These are phyloP conservation scores for Agrotis ipsilon DNA, from an alignment of 2,888 invertebrate genomes.

Conservation along the genomic window DNA sequence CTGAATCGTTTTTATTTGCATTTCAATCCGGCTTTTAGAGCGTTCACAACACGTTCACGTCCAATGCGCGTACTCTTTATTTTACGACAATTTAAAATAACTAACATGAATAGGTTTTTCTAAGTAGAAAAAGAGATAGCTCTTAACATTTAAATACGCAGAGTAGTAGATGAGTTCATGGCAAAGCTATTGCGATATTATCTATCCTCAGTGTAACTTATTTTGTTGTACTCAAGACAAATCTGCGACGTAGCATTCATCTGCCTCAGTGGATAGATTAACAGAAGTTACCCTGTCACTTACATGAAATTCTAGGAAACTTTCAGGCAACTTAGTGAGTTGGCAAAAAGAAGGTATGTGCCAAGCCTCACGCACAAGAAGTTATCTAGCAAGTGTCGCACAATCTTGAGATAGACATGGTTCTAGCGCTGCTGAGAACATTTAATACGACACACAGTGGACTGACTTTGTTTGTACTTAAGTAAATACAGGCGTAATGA, in stretches of 20 bases:
- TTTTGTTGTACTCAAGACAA: slow-evolving; percentile 12
- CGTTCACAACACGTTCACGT: slow-evolving; percentile 46
- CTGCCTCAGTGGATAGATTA: slow-evolving; percentile 49
- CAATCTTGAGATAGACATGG: slow-evolving; percentile 51
- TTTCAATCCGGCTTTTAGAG: slow-evolving; percentile 60
- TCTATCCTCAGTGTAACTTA: neutral
- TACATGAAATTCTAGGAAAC: slow-evolving; percentile 48
- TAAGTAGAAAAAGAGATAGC: slow-evolving; percentile 5
- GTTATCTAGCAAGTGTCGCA: slow-evolving; percentile 43
- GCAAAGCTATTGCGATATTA: neutral
- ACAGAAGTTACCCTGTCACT: slow-evolving; percentile 60
- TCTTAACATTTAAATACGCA: neutral
- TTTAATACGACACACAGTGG: slow-evolving; percentile 39
- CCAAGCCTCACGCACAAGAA: slow-evolving; percentile 53
- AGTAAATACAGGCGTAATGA: slow-evolving; percentile 14
- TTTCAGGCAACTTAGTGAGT: slow-evolving; percentile 50
- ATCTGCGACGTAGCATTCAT: slow-evolving; percentile 25
- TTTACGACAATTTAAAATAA: slow-evolving; percentile 46
- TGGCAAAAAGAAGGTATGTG: slow-evolving; percentile 54
- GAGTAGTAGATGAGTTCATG: neutral
- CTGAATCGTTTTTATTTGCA: slow-evolving; percentile 63
- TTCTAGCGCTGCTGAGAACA: slow-evolving; percentile 35
- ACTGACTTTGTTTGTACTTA: slow-evolving; percentile 34
- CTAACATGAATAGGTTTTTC: slow-evolving; percentile 12
- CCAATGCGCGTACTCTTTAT: slow-evolving; percentile 48